Evolutionary conservation across 37 sponge, comb jelly and placozoan species (phyloP), one percentile per base, ranked within the genome.

Genomic region (Corticium candelabrum): DNA sequence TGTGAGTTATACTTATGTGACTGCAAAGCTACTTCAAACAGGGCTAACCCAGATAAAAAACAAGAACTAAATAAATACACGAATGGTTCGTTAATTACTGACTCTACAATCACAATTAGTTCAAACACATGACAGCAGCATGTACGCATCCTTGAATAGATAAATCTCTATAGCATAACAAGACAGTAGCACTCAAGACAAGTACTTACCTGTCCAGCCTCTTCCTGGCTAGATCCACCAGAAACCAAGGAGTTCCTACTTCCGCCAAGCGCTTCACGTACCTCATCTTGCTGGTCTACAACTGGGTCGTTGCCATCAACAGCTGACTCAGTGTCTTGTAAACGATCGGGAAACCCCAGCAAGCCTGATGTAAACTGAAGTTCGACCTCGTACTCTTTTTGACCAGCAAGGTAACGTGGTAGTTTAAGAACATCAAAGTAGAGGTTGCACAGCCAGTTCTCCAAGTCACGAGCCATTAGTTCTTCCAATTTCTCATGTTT

Each of bases 371-470:
- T 80, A 31, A 82, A 82, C 41, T 82, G 83, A 2, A 82, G 39
- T 36, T 82, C 83, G 29, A 82, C 83, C 41, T 82, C 83, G 35
- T 69, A 82, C 71, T 82, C 83, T 35, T 82, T 82, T 41, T 82
- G 83, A 2, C 83, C 83, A 15, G 43, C 83, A 73, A 82, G 40
- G 37, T 82, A 82, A 2, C 74, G 11, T 72, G 74, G 74, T 15
- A 72, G 74, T 35, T 72, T 72, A 7, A 50, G 11, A 21, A 50
- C 83, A 37, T 82, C 83, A 80, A 82, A 80, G 77, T 82, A 82
- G n/a, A 80, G 68, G 68, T 82, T 82, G 31, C 83, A 57, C 68
- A 82, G 68, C 83, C 83, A 82, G 41, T 82, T 78, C 11, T 82
- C 78, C 15, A 82, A 32, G 38, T 82, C 83, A 1, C 43, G 31